Base-by-base conservation (phyloP, 2,113 vertebrate species). In the Rhagologus leucostigma region DNA sequence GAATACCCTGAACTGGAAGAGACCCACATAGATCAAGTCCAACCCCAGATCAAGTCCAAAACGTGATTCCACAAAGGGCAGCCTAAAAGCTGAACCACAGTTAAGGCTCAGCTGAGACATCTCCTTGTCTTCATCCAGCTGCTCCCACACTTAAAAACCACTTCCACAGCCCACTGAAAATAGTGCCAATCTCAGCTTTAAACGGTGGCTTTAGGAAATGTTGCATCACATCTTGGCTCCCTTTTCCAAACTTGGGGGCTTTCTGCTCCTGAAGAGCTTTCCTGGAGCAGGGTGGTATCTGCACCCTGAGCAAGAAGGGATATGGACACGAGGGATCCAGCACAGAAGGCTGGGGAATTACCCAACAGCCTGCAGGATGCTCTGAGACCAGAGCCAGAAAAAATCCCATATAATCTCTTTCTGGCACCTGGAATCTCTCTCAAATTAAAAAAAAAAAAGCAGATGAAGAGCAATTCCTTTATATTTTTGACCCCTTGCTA, bases 181-280 rank as follows among this genome's bases (percentile, higher is more conserved):
- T 0, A 13, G 35, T 39, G 59, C 71, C 16, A 3, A 44, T 0
- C 41, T 55, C 63, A 22, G 49, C 82, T 71, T 37, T 18, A 10
- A 46, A 21, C 3, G 4, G 35, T 3, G 39, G 39, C 35, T 80
- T 62, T 18, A 9, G 2, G 8, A 80, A 89, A 53, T 1, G 5
- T 0, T 35, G n/a, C 44, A 33, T 57, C 84, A 21, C 49, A 26
- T 23, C 57, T 13, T 20, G 56, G 56, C 44, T 74, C 9, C 69
- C 33, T 64, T 18, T 3, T 3, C 23, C 60, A 16, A 3, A 2
- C 55, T 21, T 2, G 0, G 55, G 4, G 69, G 33, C 21, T 37
- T 41, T 29, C 59, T 73, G 87, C 53, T 73, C 37, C 65, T 15
- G 1, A 5, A 15, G 55, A 64, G 71, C 60, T 79, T 17, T 55